Evolutionary conservation across 2,113 vertebrate genomes (phyloP).

Genomic region (Laterallus jamaicensis): DNA sequence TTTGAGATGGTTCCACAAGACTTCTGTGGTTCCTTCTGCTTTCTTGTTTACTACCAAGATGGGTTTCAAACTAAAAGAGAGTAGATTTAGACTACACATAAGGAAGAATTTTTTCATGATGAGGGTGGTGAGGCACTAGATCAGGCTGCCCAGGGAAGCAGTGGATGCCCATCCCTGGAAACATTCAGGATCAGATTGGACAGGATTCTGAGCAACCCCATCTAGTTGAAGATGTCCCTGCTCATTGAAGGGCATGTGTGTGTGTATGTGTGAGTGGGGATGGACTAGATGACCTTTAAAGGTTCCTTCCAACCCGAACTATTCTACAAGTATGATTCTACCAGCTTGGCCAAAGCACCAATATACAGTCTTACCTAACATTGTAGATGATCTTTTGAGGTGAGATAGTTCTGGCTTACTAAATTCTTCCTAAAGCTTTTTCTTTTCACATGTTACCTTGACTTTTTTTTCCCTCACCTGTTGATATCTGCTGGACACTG

Average conservation of each 20-base stretch:
- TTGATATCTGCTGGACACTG: background rate
- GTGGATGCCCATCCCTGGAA: background rate
- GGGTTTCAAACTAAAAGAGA: background rate
- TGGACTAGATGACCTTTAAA: background rate
- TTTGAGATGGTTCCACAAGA: background rate
- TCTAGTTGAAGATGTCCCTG: background rate
- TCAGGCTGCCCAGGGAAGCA: background rate
- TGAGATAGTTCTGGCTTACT: background rate
- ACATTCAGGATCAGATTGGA: background rate
- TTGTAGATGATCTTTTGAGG: background rate
- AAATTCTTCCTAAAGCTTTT: background rate
- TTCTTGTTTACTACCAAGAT: background rate
- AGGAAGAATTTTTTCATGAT: rapidly evolving
- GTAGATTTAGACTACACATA: background rate
- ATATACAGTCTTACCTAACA: background rate
- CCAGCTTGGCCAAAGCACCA: background rate
- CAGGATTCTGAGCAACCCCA: background rate
- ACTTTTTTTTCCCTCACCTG: background rate
- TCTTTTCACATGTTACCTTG: background rate
- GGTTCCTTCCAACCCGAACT: background rate
- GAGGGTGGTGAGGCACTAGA: background rate
- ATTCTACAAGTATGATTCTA: background rate
- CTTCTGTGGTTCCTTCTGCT: background rate
- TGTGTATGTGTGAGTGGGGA: too few relatives aligned
- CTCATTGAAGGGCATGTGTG: background rate